Conservation (phyloP, 1,140 invertebrate species). For the Oppia nitens region DNA sequence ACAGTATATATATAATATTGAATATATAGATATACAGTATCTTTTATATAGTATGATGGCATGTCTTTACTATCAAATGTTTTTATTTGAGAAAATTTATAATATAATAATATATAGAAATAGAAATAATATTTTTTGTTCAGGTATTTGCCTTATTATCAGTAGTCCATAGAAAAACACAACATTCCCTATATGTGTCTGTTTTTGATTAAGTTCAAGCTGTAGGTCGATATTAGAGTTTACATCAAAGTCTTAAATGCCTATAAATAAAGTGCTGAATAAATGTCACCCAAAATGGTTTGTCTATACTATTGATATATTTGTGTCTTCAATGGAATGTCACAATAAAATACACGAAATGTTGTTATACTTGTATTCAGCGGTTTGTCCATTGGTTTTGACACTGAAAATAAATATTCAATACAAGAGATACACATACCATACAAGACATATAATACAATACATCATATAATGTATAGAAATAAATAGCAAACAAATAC, state of each 20-base stretch:
- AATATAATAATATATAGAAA: no score
- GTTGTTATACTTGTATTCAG: background rate
- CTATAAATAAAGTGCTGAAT: background rate
- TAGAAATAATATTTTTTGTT: no score
- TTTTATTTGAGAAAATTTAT: no score
- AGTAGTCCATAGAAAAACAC: no score
- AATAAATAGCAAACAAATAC: background rate
- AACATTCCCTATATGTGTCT: background rate
- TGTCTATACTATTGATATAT: background rate
- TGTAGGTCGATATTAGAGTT: background rate
- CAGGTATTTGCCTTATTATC: no score
- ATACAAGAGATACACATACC: background rate
- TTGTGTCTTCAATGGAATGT: background rate
- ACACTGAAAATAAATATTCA: background rate
- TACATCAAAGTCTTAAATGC: background rate
- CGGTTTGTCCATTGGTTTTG: background rate
- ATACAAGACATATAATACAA: background rate
- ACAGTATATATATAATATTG: no score
- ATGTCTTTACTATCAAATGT: no score
- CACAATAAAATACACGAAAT: background rate
- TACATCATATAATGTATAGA: background rate
- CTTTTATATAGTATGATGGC: no score
- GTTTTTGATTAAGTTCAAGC: background rate
- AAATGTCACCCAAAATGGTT: background rate
- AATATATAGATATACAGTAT: no score